Percentiles rank a stretch among this genome's conserved stretches.
Evolutionary conservation across 2,113 vertebrate species (phyloP).

Genomic region (Sturnira hondurensis): DNA sequence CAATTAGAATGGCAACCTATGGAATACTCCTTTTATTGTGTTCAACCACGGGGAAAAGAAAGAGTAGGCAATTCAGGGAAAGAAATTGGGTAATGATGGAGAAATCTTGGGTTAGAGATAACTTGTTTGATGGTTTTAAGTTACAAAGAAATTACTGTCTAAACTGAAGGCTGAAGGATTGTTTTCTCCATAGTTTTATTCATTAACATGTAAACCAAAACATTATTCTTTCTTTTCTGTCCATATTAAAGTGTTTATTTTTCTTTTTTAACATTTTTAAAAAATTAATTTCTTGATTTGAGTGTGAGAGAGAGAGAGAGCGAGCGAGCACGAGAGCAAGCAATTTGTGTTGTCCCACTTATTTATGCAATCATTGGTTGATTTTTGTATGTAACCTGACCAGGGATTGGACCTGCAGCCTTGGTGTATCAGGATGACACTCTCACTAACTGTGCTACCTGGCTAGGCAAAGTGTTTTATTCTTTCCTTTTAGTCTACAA

Average conservation of each 20-base stretch:
- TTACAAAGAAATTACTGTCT: not conserved
- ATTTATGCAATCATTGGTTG: no score
- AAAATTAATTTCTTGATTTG: no score
- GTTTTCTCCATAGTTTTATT: constrained; percentile 5
- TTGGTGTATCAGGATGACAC: no score
- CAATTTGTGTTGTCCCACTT: no score
- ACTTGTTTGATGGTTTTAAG: not conserved
- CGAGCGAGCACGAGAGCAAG: no score
- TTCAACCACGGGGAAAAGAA: not conserved
- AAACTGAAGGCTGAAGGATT: not conserved
- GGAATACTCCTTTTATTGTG: constrained; percentile 7
- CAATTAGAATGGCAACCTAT: not conserved
- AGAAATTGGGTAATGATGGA: not conserved
- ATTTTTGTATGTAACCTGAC: no score
- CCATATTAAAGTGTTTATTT: not conserved
- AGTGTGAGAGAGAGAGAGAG: no score
- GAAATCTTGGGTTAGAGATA: constrained; percentile 14
- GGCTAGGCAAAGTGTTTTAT: not conserved
- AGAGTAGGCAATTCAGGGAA: not conserved
- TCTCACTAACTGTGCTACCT: no score
- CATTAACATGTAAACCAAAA: not conserved
- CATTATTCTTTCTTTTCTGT: not conserved
- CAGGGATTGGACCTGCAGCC: no score
- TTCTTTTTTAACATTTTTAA: not conserved
- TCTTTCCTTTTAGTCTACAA: not conserved